Evolutionary conservation across 2,888 invertebrate species (phyloP).

Genomic region (Macaria liturata): DNA sequence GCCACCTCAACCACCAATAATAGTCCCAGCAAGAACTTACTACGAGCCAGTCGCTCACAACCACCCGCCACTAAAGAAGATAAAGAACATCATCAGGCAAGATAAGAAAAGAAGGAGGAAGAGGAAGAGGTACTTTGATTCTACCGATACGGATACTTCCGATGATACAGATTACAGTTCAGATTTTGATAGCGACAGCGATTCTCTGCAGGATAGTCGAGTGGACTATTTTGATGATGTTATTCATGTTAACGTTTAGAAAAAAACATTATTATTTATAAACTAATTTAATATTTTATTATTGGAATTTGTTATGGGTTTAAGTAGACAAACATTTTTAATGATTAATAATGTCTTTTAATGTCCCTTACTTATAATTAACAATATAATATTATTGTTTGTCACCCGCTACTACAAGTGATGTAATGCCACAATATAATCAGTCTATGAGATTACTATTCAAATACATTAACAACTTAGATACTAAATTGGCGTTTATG

Average conservation of each 20-base stretch:
- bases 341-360: not conserved
- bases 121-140: constrained; percentile 9
- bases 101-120: constrained; percentile 31
- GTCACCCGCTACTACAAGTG: constrained; percentile 5
- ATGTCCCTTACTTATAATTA: not conserved
- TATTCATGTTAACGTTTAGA: constrained; percentile 26
- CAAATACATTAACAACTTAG: too few species aligned
- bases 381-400: not conserved
- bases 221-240: constrained; percentile 40
- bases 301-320: too few species aligned
- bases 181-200: constrained; percentile 23
- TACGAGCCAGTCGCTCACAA: constrained; percentile 65
- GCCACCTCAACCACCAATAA: constrained; percentile 41
- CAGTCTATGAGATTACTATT: constrained; percentile 17
- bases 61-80: constrained; percentile 58
- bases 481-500: too few species aligned
- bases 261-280: not conserved
- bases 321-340: constrained; percentile 2
- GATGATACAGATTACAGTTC: constrained; percentile 22
- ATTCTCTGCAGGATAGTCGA: constrained; percentile 19
- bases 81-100: constrained; percentile 46
- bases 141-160: constrained; percentile 1
- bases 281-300: too few species aligned
- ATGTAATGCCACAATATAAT: constrained; percentile 16
- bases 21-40: constrained; percentile 52